phyloP scores from a whole-genome alignment of 1,140 invertebrate species.

The Goniozus legneri region DNA sequence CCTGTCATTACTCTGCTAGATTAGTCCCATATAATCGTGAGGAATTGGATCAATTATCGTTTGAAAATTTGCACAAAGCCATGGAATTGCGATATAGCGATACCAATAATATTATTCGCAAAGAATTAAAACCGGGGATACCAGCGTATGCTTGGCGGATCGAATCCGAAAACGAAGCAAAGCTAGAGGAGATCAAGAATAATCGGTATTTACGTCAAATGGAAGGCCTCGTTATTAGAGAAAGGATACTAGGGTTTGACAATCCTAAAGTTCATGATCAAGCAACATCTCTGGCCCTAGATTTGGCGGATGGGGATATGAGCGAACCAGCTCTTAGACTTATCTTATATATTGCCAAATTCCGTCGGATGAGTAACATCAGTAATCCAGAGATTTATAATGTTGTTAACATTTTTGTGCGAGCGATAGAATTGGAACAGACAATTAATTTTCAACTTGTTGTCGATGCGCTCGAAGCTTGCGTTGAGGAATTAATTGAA shows the following conservation, averaged over 20 bases:
- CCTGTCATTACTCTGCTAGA: too few species aligned
- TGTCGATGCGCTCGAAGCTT: conserved; percentile 70
- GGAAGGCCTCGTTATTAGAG: conserved; percentile 87
- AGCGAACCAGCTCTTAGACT: conserved; percentile 87
- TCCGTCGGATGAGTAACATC: conserved; percentile 74
- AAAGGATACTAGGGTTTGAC: conserved; percentile 76
- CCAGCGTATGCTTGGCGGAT: conserved; percentile 82
- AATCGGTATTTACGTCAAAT: conserved; percentile 85
- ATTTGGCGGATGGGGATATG: conserved; percentile 85
- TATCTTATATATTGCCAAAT: conserved; percentile 84
- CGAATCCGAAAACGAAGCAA: conserved; percentile 75
- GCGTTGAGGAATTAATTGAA: conserved; percentile 69
- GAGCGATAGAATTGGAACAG: conserved; percentile 83
- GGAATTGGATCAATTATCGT: conserved; percentile 70
- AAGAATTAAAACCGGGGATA: conserved; percentile 66
- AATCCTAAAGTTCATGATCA: conserved; percentile 89
- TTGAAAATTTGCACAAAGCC: conserved; percentile 67
- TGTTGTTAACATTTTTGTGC: conserved; percentile 82
- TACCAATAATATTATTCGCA: conserved; percentile 60
- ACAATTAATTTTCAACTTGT: conserved; percentile 60
- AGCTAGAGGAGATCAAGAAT: conserved; percentile 71
- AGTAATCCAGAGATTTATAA: conserved; percentile 79
- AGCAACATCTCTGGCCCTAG: conserved; percentile 85
- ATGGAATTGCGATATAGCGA: conserved; percentile 64
- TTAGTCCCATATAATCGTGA: conserved; percentile 91